These are phyloP conservation scores for Brienomyrus longianalis DNA, from an alignment of 2,113 vertebrate genomes.

Conservation along the genomic window DNA sequence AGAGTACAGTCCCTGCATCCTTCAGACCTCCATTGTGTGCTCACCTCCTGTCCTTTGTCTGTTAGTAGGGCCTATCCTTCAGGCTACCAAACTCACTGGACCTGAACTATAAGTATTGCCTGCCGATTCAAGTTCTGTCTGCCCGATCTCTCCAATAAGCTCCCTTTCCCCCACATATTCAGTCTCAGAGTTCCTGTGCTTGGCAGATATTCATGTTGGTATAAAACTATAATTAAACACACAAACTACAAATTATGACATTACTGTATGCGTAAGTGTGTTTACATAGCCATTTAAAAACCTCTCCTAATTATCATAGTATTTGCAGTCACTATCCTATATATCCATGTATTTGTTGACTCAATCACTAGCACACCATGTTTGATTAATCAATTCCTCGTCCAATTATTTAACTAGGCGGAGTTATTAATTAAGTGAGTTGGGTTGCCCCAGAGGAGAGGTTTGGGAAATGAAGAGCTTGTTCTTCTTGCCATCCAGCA, in stretches of 20 bases:
- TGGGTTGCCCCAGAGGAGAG: background rate
- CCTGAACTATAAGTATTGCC: background rate
- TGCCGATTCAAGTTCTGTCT: background rate
- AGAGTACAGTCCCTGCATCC: background rate
- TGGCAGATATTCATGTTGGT: background rate
- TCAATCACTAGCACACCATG: background rate
- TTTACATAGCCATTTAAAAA: background rate
- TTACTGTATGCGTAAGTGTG: background rate
- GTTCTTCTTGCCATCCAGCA: background rate
- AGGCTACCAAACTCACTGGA: background rate
- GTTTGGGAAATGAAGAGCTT: background rate
- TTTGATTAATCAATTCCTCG: background rate
- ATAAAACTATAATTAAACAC: background rate
- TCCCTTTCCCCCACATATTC: background rate
- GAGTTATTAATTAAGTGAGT: background rate
- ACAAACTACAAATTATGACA: background rate
- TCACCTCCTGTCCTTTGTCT: background rate
- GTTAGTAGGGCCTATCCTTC: background rate
- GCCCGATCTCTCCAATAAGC: background rate
- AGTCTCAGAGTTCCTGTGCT: background rate
- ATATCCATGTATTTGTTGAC: background rate
- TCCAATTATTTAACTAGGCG: background rate
- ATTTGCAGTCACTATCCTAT: background rate
- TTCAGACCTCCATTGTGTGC: background rate
- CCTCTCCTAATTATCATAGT: background rate